Percentiles rank a stretch among this genome's conserved stretches.
These are phyloP conservation scores for Phaenicophaeus curvirostris DNA, from an alignment of 2,797 vertebrate genomes.

Conservation along the genomic window DNA sequence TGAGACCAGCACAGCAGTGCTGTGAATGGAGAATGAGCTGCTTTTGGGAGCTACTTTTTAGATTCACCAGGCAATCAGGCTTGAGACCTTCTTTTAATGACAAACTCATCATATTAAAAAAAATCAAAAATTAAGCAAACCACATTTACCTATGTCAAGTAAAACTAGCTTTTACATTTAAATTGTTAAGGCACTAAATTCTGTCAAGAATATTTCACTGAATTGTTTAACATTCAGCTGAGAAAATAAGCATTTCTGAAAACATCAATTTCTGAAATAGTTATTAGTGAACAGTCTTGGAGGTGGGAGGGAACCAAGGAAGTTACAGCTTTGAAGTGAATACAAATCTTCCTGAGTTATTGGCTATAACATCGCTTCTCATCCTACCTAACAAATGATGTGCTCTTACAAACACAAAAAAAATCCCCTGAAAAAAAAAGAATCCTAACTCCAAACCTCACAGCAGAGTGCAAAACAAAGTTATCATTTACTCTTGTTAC, in stretches of 20 bases:
- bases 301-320: background rate
- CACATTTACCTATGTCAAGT: background rate
- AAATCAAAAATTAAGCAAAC: background rate
- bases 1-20: background rate
- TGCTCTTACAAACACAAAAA: background rate
- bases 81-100: background rate
- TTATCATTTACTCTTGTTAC: background rate
- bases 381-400: background rate
- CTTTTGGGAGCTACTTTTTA: background rate
- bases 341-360: background rate
- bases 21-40: background rate
- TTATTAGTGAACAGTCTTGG: background rate
- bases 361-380: background rate
- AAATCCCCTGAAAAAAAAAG: background rate
- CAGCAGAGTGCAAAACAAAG: background rate
- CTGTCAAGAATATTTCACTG: background rate
- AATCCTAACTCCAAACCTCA: background rate
- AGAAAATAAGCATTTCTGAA: conserved; percentile 4
- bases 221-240: background rate
- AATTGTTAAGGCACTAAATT: background rate
- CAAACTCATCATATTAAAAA: background rate
- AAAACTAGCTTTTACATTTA: background rate
- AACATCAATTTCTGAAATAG: background rate
- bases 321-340: background rate
- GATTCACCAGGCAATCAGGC: background rate